These are phyloP conservation scores for Torymus auratus DNA, from an alignment of 2,888 invertebrate species.

Conservation along the genomic window DNA sequence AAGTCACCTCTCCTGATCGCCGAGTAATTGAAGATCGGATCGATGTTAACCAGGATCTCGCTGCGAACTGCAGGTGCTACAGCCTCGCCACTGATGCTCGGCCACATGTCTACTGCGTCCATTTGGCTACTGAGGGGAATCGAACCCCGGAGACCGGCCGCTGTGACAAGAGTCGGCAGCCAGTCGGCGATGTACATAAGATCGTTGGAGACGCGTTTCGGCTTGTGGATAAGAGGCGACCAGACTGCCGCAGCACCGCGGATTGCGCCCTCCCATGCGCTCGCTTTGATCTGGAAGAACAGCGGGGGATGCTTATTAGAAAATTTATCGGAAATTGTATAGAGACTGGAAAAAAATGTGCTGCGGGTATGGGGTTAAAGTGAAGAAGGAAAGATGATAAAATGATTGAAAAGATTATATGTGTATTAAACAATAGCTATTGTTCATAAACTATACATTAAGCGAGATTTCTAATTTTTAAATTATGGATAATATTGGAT, in stretches of 20 bases:
- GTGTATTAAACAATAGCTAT: too few relatives aligned
- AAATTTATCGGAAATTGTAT: too few relatives aligned
- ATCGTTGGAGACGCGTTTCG: constrained; percentile 77
- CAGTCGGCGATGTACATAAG: constrained; percentile 80
- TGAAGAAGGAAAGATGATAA: too few relatives aligned
- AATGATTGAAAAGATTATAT: too few relatives aligned
- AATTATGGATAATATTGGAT: too few relatives aligned
- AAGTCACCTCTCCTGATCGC: constrained; percentile 81
- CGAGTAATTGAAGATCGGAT: constrained; percentile 79
- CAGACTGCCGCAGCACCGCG: constrained; percentile 79
- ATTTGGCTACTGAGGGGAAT: constrained; percentile 64
- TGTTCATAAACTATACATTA: too few relatives aligned
- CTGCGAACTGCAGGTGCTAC: constrained; percentile 66
- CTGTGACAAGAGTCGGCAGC: constrained; percentile 79
- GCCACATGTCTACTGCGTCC: constrained; percentile 79
- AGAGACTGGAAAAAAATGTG: too few relatives aligned
- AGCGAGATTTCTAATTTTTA: too few relatives aligned
- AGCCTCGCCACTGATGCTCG: constrained; percentile 76
- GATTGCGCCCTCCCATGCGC: constrained; percentile 82
- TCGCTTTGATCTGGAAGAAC: constrained; percentile 78
- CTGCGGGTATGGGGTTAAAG: too few relatives aligned
- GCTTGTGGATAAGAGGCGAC: constrained; percentile 77
- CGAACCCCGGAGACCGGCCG: constrained; percentile 74
- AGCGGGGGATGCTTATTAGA: too few relatives aligned
- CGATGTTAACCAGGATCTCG: constrained; percentile 81